Base-by-base conservation (phyloP, 2,888 invertebrate species). In the Aethes cnicana region DNA sequence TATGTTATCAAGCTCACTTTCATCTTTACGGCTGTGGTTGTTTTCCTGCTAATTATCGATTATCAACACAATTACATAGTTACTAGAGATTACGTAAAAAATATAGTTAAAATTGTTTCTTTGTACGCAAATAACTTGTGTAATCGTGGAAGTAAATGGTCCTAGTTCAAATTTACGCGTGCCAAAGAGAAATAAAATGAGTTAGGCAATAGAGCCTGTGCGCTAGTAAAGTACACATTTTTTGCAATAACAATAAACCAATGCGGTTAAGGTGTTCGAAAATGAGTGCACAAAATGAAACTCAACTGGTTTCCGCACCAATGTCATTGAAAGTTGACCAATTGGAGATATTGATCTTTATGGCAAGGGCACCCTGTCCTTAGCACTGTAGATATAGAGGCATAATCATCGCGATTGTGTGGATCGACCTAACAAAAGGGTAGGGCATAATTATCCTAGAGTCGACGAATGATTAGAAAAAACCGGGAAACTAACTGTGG, bases 301-400 rank as follows among this genome's bases (percentile, higher is more conserved):
- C 54, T 52, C 48, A 44, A 49, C 56, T 54, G 54, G 59, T 59
- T 65, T 63, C 64, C 61, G 60, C 58, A 61, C 62, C 58, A 84
- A 82, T 83, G 83, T 79, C 81, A 75, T 72, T 71, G 72, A 77
- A 75, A 75, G 75, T 77, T 72, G 64, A 67, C 63, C 52, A 35
- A 55, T 43, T 25, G 21, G 41, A 54, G 44, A 54, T 44, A 48
- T 48, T 37, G 43, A 49, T 49, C 43, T 48, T 44, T 21, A 44
- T 30, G 21, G 39, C 50, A 46, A 54, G 41, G 46, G 48, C 41
- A 39, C 30, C 25, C 21, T 44, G 39, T 50, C 54, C 50, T 50
- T 46, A 23, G 32, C 25, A 16, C 35, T 46, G 33, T 39, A 39
- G 25, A 52, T 46, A 39, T 39, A 39, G 25, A 52, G 18, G 43